phyloP scores from a whole-genome alignment of 92 coral and sea anemone species.

The Meandrina meandrites region DNA sequence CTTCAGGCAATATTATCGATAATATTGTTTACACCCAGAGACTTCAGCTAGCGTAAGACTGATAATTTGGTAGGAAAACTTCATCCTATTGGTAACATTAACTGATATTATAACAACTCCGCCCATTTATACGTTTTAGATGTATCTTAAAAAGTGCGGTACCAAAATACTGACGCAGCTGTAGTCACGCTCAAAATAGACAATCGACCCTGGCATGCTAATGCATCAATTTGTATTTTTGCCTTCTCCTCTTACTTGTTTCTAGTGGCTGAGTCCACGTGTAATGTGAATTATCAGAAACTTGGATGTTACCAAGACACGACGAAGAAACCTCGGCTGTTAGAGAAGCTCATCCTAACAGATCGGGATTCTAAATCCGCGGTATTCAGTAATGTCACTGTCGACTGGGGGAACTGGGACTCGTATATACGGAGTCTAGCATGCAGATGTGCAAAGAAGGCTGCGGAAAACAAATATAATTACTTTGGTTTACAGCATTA shows the following conservation, averaged over 20 bases:
- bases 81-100: neutral
- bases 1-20: too few relatives aligned
- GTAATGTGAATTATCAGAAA: conserved; percentile 53
- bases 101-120: too few relatives aligned
- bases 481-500: conserved; percentile 63
- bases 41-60: too few relatives aligned
- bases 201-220: neutral
- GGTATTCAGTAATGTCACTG: conserved; percentile 34
- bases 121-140: too few relatives aligned
- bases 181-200: too few relatives aligned
- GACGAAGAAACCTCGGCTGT: conserved; percentile 39
- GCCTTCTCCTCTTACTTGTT: neutral
- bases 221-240: neutral
- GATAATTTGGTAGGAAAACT: neutral
- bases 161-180: too few relatives aligned
- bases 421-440: conserved; percentile 56
- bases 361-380: conserved; percentile 57
- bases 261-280: conserved; percentile 17
- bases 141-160: too few relatives aligned
- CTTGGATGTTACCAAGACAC: conserved; percentile 72
- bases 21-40: too few relatives aligned
- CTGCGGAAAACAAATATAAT: conserved; percentile 51
- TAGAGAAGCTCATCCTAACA: conserved; percentile 52
- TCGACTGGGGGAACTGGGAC: conserved; percentile 71
- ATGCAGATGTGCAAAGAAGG: conserved; percentile 77